Evolutionary conservation across 2,113 vertebrate species (phyloP), one percentile per base, ranked within the genome.

Genomic region (Anser brachyrhynchus): DNA sequence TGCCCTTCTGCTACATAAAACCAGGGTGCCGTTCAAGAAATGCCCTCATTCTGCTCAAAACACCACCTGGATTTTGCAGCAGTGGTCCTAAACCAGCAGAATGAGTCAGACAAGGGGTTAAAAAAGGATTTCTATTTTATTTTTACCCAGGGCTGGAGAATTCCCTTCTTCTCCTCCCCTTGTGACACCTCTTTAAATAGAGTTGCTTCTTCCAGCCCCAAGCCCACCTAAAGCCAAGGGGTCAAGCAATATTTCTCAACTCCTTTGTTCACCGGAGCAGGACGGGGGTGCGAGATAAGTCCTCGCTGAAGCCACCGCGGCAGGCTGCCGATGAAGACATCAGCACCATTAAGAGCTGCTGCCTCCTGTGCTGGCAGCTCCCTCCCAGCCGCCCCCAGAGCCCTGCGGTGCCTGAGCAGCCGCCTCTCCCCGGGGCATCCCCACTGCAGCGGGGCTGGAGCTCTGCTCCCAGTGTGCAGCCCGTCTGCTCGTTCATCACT

Each of bases 271-370:
- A 69, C 39, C 1, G 6, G 28, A 95, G 72, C 89, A 75, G 65
- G n/a, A 20, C 22, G 41, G 73, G 62, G 84, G 66, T 0, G 1
- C 1, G 33, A 93, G 81, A 81, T 73, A 96, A 90, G 77, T 55
- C 59, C 66, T 72, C 71, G 75, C n/a, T 0, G 1, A 87, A 94
- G 66, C 57, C 76, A 95, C 61, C 75, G 76, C 2, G 0, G 35
- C 57, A 51, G 41, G 82, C 28, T 25, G 71, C 55, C 35, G 7
- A 97, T 97, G 81, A 92, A 95, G 92, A 92, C 73, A 87, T 83
- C 87, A 87, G 84, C 43, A 44, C 51, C 70, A 69, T 11, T n/a
- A 88, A 28, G 37, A 95, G 79, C 59, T n/a, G 66, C 86, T 87
- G 71, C 72, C 51, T 90, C 59, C 79, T 55, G 83, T 54, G 64